Conservation (phyloP, 2,888 invertebrate genomes). For the Mechanitis messenoides region DNA sequence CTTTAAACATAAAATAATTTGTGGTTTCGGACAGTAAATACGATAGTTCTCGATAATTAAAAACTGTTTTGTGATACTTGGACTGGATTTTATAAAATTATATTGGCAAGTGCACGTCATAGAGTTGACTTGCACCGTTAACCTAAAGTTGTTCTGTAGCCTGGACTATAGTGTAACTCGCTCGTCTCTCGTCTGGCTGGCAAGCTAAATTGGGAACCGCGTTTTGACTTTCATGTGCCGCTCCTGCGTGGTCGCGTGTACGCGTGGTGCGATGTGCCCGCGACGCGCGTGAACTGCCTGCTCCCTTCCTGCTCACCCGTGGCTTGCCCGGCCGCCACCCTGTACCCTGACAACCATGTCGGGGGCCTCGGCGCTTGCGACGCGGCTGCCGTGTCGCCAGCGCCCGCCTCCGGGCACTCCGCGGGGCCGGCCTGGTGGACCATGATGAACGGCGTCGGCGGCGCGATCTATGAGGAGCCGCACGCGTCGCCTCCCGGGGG, state of each 20-base stretch:
- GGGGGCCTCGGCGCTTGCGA: conserved; percentile 81
- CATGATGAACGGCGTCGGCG: conserved; percentile 88
- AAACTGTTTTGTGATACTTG: conserved; percentile 32
- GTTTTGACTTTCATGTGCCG: conserved; percentile 75
- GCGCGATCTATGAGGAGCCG: conserved; percentile 86
- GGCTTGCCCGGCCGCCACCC: conserved; percentile 88
- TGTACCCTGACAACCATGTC: conserved; percentile 87
- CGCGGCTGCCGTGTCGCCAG: conserved; percentile 82
- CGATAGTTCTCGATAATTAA: conserved; percentile 1
- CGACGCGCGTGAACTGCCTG: conserved; percentile 72
- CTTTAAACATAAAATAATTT: conserved; percentile 18
- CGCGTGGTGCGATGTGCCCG: conserved; percentile 74
- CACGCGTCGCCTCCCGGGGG: conserved; percentile 77
- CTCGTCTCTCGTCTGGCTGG: conserved; percentile 58
- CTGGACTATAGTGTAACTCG: conserved; percentile 31
- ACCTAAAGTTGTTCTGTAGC: conserved; percentile 28
- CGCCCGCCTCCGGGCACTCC: conserved; percentile 89
- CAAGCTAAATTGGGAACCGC: conserved; percentile 73
- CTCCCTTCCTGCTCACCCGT: conserved; percentile 78
- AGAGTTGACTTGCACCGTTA: conserved; percentile 23
- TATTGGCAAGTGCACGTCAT: conserved; percentile 25
- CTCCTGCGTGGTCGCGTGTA: conserved; percentile 67
- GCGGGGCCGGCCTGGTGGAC: conserved; percentile 90
- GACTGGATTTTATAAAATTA: conserved; percentile 30
- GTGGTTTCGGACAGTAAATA: conserved; percentile 6